Conservation (phyloP, 2,797 vertebrate species). For the Heteromormyrus szaboi region DNA sequence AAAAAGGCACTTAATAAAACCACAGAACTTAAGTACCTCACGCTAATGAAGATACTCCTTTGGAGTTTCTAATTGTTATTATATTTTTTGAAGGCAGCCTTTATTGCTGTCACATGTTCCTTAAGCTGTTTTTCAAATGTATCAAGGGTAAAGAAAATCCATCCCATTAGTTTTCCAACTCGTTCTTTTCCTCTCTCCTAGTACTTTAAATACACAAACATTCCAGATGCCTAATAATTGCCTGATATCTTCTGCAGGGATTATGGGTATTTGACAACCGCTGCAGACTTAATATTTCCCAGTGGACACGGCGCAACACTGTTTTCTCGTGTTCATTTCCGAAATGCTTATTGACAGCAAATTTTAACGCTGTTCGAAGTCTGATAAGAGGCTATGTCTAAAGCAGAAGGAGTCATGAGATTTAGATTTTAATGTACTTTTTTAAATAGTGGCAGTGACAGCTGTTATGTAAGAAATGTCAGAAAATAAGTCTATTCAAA, state of each 20-base stretch:
- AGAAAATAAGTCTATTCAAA: neutral
- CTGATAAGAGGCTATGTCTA: neutral
- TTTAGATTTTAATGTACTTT: neutral
- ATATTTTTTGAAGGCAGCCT: neutral
- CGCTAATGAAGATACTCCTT: neutral
- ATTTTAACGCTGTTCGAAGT: neutral
- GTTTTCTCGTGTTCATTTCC: neutral
- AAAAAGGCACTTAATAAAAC: slow-evolving; percentile 2
- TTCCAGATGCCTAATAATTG: neutral
- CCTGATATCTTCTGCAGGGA: neutral
- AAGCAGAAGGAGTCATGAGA: neutral
- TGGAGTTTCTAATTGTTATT: neutral
- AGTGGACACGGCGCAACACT: neutral
- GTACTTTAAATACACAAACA: neutral
- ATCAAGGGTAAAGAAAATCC: neutral
- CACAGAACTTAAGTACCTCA: neutral
- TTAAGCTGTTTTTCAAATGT: neutral
- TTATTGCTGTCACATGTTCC: neutral
- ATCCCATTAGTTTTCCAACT: neutral
- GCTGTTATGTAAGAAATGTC: neutral
- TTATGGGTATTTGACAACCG: neutral
- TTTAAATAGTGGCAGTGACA: neutral
- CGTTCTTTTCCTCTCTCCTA: neutral
- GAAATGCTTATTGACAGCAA: neutral
- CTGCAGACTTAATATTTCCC: neutral